Evolutionary conservation across 2,888 invertebrate species (phyloP).

Genomic region (Machimus atricapillus): DNA sequence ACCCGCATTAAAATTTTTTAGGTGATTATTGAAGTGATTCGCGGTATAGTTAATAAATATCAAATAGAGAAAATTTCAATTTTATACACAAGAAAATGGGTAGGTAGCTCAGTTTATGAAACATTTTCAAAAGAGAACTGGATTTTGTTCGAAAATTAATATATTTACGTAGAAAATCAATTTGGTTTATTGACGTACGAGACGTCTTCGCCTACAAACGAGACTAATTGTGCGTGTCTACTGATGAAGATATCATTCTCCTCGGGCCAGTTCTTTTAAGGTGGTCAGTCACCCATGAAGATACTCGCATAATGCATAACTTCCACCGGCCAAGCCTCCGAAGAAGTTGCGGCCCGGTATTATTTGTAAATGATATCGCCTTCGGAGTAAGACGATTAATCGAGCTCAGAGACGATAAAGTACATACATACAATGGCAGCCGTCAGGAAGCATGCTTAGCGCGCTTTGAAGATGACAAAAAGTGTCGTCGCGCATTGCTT

Average conservation of each 20-base stretch:
- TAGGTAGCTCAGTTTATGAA: not conserved
- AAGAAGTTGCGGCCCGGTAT: not conserved
- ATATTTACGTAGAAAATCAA: not conserved
- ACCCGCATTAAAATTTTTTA: too few species aligned
- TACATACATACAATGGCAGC: not conserved
- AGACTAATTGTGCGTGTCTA: conserved; percentile 18
- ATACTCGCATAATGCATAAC: not conserved
- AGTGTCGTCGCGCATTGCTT: not conserved
- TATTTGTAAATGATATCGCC: conserved; percentile 12
- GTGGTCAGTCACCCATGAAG: conserved; percentile 27
- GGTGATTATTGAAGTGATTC: too few species aligned
- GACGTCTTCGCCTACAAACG: not conserved
- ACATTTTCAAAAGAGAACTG: not conserved
- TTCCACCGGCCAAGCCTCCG: conserved; percentile 5
- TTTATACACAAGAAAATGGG: too few species aligned
- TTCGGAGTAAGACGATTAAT: not conserved
- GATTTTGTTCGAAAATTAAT: not conserved
- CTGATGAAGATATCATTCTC: conserved; percentile 8
- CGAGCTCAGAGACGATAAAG: not conserved
- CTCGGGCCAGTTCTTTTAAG: not conserved
- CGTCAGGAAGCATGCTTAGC: not conserved
- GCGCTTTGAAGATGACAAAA: not conserved
- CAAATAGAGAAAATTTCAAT: too few species aligned
- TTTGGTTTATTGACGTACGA: not conserved
- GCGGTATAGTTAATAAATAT: too few species aligned